phyloP scores from a whole-genome alignment of 2,888 invertebrate species.

The Nomada ruficornis region DNA sequence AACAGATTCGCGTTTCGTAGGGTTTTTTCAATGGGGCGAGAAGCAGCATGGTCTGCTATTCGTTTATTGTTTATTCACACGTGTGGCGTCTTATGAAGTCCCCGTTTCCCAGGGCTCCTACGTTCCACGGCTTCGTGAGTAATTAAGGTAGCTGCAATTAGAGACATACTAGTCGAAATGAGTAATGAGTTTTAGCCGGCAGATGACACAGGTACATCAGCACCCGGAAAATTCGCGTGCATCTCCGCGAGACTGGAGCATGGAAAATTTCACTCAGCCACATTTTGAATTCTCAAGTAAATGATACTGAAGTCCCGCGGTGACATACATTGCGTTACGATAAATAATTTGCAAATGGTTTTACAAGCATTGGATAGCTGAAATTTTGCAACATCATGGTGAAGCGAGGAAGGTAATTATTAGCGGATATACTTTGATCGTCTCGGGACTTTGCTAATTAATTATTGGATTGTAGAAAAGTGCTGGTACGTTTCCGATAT shows the following conservation, averaged over 20 bases:
- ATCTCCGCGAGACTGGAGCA: neutral
- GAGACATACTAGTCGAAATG: conserved; percentile 59
- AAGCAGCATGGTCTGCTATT: conserved; percentile 18
- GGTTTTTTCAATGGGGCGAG: conserved; percentile 25
- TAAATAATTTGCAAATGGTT: too few species aligned
- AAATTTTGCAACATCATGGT: too few species aligned
- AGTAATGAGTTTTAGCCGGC: conserved; percentile 59
- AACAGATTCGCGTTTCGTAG: neutral
- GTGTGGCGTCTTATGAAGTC: conserved; percentile 47
- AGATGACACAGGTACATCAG: conserved; percentile 42
- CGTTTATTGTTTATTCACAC: conserved; percentile 55
- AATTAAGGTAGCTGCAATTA: conserved; percentile 64
- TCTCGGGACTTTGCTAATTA: too few species aligned
- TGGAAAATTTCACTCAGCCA: neutral
- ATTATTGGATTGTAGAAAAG: too few species aligned
- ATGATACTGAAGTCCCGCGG: neutral
- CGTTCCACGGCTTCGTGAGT: conserved; percentile 47
- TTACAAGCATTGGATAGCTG: too few species aligned
- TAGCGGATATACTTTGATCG: too few species aligned
- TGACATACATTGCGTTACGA: neutral
- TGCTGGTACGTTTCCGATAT: too few species aligned
- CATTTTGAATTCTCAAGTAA: neutral
- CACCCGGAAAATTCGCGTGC: conserved; percentile 5
- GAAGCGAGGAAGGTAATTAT: too few species aligned
- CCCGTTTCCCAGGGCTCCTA: conserved; percentile 40